Evolutionary conservation across 30 jellyfish, hydroid and myxozoan genomes (phyloP), one percentile per base, ranked within the genome.

Genomic region (Morbakka virulenta): DNA sequence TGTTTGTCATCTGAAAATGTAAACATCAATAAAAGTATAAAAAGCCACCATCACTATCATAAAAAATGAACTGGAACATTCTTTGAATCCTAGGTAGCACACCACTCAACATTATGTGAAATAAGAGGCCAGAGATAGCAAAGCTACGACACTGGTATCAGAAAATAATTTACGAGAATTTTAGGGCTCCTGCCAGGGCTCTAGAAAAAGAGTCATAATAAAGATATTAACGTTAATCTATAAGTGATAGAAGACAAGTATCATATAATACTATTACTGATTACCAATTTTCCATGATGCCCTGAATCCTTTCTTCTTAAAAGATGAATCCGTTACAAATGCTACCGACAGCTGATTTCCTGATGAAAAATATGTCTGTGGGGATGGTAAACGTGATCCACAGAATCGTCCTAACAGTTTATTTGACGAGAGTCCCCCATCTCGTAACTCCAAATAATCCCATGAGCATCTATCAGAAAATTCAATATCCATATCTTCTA

Each of bases 251-350:
- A 25, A 70, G 1, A 13, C 12, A 35, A 70, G 26, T 4, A 35
- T n/a, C 35, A 22, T 0, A 14, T 23, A n/a, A 17, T 36, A 4
- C 20, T 4, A 47, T n/a, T n/a, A n/a, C n/a, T n/a, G n/a, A 87
- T 29, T 3, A 83, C 95, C 95, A 14, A 83, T 83, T 32, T 67
- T 83, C 95, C 95, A 83, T 0, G 95, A 41, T 1, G 95, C 95
- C 61, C 76, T 72, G 67, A 83, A 83, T 6, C 96, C 96, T 50
- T 83, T 67, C 11, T 89, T 89, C 65, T 76, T 71, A 1, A 50
- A 63, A 32, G 82, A 52, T 0, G 63, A 26, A 73, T 87, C 96
- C 14, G 94, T 70, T 36, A 81, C 67, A 9, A 79, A 67, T 47
- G 76, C 65, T 2, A 87, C 89, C 31, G 72, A 36, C 64, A 80